A percentile compares a stretch with the other conserved stretches of the same genome.
Conservation (phyloP, 2,113 vertebrate genomes). For the Prietella phreatophila region DNA sequence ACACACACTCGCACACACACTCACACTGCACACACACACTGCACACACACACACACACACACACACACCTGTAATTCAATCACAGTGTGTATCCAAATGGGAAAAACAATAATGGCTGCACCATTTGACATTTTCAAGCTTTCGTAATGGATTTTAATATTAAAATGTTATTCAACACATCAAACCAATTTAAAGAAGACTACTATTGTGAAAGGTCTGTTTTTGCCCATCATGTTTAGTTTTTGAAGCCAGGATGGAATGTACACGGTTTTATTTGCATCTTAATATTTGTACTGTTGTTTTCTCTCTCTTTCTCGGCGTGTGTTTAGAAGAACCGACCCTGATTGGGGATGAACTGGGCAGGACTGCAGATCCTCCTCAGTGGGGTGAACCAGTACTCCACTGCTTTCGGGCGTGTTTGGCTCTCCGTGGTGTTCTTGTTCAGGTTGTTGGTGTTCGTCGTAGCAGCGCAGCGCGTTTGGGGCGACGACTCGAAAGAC, state of each 20-base stretch:
- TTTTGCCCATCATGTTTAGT: not conserved
- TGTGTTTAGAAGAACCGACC: not conserved
- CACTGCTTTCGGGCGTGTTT: conserved; percentile 88
- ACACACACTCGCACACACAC: too few relatives aligned
- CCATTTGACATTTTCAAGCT: not conserved
- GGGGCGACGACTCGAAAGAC: conserved; percentile 89
- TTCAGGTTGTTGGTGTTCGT: conserved; percentile 91
- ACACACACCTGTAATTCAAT: not conserved
- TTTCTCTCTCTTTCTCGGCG: not conserved
- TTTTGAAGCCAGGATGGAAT: not conserved
- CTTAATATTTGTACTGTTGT: not conserved
- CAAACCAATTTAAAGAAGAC: not conserved
- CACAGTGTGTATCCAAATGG: not conserved
- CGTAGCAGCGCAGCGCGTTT: conserved; percentile 88
- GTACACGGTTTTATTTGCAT: not conserved
- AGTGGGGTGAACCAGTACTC: conserved; percentile 93
- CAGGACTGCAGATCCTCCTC: conserved; percentile 78
- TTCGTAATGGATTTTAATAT: not conserved
- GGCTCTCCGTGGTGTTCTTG: conserved; percentile 92
- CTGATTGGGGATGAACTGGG: conserved; percentile 78
- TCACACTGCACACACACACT: too few relatives aligned
- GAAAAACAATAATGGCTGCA: not conserved
- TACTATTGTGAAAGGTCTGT: not conserved
- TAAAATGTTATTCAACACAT: not conserved
- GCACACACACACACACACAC: too few relatives aligned